Percentiles rank a stretch among this genome's conserved stretches.
Evolutionary conservation across 1,140 invertebrate genomes (phyloP).

Genomic region (Dreissena polymorpha): DNA sequence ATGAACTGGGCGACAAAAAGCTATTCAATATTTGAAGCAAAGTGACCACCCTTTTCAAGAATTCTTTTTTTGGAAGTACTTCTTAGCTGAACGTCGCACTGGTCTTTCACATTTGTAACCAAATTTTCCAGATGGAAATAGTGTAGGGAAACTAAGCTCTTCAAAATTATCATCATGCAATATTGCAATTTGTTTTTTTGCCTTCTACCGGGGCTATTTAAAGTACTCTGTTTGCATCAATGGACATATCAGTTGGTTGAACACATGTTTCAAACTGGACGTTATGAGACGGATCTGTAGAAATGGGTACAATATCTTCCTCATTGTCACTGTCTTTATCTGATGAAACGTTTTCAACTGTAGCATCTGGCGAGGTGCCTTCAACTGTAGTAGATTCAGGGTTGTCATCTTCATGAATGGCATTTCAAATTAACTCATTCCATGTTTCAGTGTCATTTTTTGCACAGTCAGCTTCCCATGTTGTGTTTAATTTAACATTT

Average conservation of each 20-base stretch:
- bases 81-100: constrained; percentile 46
- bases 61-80: constrained; percentile 55
- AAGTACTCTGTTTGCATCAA: constrained; percentile 48
- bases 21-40: constrained; percentile 50
- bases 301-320: constrained; percentile 44
- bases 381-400: neutral
- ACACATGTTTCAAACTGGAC: constrained; percentile 49
- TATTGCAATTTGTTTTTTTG: constrained; percentile 35
- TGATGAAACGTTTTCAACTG: neutral
- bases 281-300: constrained; percentile 26
- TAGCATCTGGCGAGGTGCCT: neutral
- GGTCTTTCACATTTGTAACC: constrained; percentile 43
- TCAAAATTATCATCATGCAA: constrained; percentile 50
- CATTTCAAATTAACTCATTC: constrained; percentile 30
- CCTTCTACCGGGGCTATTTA: constrained; percentile 47
- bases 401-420: too few relatives aligned
- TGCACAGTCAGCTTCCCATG: constrained; percentile 29
- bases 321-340: constrained; percentile 39
- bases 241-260: constrained; percentile 41
- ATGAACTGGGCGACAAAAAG: constrained; percentile 53
- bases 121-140: constrained; percentile 55
- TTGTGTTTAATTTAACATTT: constrained; percentile 28
- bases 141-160: constrained; percentile 44
- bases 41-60: constrained; percentile 26
- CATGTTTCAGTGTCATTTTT: constrained; percentile 30